These are phyloP conservation scores for Eupithecia dodoneata DNA, from an alignment of 2,888 invertebrate species.

Conservation along the genomic window DNA sequence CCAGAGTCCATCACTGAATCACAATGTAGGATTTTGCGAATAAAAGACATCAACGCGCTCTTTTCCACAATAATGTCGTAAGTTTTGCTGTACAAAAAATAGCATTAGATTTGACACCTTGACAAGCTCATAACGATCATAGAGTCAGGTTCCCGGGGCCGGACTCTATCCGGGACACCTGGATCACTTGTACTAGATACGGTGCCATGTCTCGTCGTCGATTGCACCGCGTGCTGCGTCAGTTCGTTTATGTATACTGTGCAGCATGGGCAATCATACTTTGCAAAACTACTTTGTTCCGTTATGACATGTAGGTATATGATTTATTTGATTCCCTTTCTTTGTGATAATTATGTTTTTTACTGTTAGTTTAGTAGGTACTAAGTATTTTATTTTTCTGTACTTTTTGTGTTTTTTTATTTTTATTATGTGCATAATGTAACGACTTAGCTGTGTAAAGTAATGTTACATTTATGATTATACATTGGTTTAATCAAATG, in stretches of 20 bases:
- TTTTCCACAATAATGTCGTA: not conserved
- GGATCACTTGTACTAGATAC: not conserved
- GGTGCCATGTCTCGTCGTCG: not conserved
- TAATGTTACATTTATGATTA: too few relatives aligned
- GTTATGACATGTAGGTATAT: too few relatives aligned
- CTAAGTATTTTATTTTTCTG: too few relatives aligned
- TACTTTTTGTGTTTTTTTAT: too few relatives aligned
- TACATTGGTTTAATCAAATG: too few relatives aligned
- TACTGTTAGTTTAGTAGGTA: too few relatives aligned
- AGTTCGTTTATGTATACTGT: not conserved
- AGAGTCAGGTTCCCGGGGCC: not conserved
- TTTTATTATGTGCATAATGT: too few relatives aligned
- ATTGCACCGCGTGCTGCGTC: not conserved
- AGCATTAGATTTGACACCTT: not conserved
- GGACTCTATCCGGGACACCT: not conserved
- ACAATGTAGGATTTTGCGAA: not conserved
- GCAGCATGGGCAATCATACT: too few relatives aligned
- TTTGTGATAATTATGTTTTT: too few relatives aligned
- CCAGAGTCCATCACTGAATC: not conserved
- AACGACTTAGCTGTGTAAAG: too few relatives aligned
- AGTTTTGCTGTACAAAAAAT: not conserved
- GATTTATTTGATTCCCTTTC: too few relatives aligned
- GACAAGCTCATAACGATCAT: not conserved
- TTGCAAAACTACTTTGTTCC: too few relatives aligned
- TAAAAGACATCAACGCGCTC: conserved; percentile 2